phyloP scores from a whole-genome alignment of 2,888 invertebrate species.

The Charanyca ferruginea region DNA sequence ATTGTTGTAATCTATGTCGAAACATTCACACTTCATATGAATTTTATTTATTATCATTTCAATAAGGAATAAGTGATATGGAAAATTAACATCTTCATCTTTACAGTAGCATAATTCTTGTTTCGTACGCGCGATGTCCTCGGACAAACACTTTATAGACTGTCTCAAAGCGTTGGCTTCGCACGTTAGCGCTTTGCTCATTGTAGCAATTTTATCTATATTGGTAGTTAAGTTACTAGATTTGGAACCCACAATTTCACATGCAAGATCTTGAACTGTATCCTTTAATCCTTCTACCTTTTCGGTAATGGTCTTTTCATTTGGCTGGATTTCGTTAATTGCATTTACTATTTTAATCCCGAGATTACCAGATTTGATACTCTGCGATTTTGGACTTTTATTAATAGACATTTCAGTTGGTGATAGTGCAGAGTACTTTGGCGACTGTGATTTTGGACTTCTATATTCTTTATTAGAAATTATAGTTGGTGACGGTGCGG shows the following conservation, averaged over 20 bases:
- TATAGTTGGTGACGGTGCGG: slow-evolving; percentile 6
- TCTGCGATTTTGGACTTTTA: slow-evolving; percentile 45
- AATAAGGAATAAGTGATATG: slow-evolving; percentile 86
- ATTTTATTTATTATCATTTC: slow-evolving; percentile 88
- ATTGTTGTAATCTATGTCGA: slow-evolving; percentile 84
- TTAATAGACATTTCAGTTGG: slow-evolving; percentile 3
- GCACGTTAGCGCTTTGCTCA: slow-evolving; percentile 83
- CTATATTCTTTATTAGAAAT: slow-evolving; percentile 25
- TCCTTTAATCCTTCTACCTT: slow-evolving; percentile 75
- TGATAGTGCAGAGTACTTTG: slow-evolving; percentile 5
- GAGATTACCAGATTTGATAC: slow-evolving; percentile 51
- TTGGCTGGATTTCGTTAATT: slow-evolving; percentile 68
- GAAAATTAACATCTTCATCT: slow-evolving; percentile 80
- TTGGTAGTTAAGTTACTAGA: slow-evolving; percentile 73
- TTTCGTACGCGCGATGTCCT: slow-evolving; percentile 81
- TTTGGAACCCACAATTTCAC: slow-evolving; percentile 64
- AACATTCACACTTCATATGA: slow-evolving; percentile 89
- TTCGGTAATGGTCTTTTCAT: slow-evolving; percentile 71
- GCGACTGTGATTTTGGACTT: slow-evolving; percentile 34
- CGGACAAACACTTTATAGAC: slow-evolving; percentile 82
- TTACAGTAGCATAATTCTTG: slow-evolving; percentile 68
- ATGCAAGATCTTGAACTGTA: slow-evolving; percentile 72
- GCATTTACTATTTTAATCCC: slow-evolving; percentile 64
- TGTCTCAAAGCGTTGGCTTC: slow-evolving; percentile 85
- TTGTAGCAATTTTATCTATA: slow-evolving; percentile 82